Conservation (phyloP, 2,797 vertebrate species). For the Eospalax fontanierii region DNA sequence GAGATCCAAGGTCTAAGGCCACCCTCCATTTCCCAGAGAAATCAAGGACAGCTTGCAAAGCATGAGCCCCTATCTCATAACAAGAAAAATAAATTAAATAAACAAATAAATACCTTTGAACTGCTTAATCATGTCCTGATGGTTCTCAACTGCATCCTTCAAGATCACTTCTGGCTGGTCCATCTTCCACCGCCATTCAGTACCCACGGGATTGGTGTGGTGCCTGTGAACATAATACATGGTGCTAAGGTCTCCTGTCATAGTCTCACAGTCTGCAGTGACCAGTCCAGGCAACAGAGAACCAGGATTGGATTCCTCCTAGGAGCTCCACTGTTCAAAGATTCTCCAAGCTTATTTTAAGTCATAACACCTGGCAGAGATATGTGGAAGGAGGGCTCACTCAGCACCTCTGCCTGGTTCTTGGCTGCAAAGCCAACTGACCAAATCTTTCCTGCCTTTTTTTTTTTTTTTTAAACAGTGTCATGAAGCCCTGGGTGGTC, state of each 20-base stretch:
- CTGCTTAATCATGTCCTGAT: slow-evolving; percentile 95
- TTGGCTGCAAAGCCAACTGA: background rate
- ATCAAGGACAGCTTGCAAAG: background rate
- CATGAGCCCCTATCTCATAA: background rate
- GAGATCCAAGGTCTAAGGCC: background rate
- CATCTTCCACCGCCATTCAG: slow-evolving; percentile 98
- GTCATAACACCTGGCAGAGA: background rate
- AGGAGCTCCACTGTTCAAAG: background rate
- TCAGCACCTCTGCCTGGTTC: background rate
- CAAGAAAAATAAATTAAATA: background rate
- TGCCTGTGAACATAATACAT: slow-evolving; percentile 90
- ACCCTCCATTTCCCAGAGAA: background rate
- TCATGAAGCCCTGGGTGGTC: background rate
- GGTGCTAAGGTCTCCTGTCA: background rate
- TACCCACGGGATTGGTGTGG: slow-evolving; percentile 98
- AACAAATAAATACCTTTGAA: slow-evolving; percentile 94
- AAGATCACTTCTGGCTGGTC: slow-evolving; percentile 96
- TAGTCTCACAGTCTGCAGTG: background rate
- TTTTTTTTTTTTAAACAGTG: background rate
- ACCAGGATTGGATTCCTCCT: background rate
- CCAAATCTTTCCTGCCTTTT: background rate
- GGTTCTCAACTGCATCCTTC: slow-evolving; percentile 94
- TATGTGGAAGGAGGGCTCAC: background rate
- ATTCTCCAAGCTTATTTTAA: background rate
- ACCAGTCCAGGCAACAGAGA: background rate